These are phyloP conservation scores for Rapana venosa DNA, from an alignment of 2,888 invertebrate genomes.

Conservation along the genomic window DNA sequence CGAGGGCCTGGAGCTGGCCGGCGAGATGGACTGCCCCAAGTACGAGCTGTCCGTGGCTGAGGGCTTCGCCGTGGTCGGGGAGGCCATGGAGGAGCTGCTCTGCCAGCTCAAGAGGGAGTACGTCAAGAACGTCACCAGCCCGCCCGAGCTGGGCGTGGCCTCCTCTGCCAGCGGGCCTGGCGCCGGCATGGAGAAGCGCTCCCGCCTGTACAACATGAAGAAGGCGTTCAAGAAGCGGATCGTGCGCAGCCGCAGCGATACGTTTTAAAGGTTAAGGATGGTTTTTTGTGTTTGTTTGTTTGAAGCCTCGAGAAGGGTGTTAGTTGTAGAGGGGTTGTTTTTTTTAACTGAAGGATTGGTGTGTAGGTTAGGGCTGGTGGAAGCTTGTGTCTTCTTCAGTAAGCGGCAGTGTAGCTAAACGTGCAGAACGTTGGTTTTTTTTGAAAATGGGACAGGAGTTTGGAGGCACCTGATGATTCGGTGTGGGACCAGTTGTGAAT, in stretches of 20 bases:
- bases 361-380: neutral
- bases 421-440: too few species aligned
- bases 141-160: neutral
- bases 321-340: neutral
- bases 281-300: neutral
- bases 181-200: conserved; percentile 56
- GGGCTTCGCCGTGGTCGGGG: conserved; percentile 61
- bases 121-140: conserved; percentile 60
- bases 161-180: conserved; percentile 42
- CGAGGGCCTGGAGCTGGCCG: conserved; percentile 60
- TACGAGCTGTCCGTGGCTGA: conserved; percentile 74
- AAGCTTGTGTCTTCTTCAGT: too few species aligned
- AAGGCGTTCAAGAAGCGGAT: conserved; percentile 73
- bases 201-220: conserved; percentile 72
- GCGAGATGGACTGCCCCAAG: conserved; percentile 68
- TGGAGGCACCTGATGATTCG: too few species aligned
- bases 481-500: too few species aligned
- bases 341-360: neutral
- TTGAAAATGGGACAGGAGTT: too few species aligned
- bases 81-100: conserved; percentile 71
- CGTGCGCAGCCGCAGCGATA: conserved; percentile 72
- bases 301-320: neutral
- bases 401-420: too few species aligned
- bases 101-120: conserved; percentile 69
- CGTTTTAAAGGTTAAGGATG: conserved; percentile 53